Conservation (phyloP, 2,797 vertebrate genomes). For the Acanthurus leucopareius region DNA sequence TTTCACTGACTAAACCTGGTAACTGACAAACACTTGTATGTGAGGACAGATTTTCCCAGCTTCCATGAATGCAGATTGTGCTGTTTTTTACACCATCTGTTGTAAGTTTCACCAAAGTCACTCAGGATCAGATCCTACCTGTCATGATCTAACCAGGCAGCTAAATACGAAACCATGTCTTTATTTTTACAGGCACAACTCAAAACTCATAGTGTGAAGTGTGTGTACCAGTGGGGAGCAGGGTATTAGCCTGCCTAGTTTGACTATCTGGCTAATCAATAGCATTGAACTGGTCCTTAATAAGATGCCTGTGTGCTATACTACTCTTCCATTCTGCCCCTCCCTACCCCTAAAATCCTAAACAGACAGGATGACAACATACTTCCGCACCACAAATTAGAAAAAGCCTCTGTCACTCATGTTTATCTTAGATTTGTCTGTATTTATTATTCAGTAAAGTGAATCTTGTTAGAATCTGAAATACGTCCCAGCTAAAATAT, state of each 20-base stretch:
- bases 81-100: neutral
- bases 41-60: too few species aligned
- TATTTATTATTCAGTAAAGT: constrained; percentile 16
- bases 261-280: constrained; percentile 50
- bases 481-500: constrained; percentile 39
- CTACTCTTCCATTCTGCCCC: constrained; percentile 3
- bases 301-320: constrained; percentile 17
- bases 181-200: neutral
- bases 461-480: constrained; percentile 34
- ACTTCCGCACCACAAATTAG: constrained; percentile 17
- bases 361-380: constrained; percentile 16
- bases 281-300: constrained; percentile 32
- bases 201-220: constrained; percentile 21
- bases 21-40: too few species aligned
- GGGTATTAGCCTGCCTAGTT: constrained; percentile 44
- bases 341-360: constrained; percentile 3
- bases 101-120: neutral
- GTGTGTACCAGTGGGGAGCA: constrained; percentile 30
- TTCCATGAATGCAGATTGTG: neutral
- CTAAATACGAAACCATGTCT: constrained; percentile 2
- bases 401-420: constrained; percentile 7
- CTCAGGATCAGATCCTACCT: neutral
- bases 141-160: neutral
- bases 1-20: too few species aligned
- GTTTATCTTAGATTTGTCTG: constrained; percentile 16